Evolutionary conservation across 2,113 vertebrate genomes (phyloP), one percentile per base, ranked within the genome.

Genomic region (Leiothrix lutea): DNA sequence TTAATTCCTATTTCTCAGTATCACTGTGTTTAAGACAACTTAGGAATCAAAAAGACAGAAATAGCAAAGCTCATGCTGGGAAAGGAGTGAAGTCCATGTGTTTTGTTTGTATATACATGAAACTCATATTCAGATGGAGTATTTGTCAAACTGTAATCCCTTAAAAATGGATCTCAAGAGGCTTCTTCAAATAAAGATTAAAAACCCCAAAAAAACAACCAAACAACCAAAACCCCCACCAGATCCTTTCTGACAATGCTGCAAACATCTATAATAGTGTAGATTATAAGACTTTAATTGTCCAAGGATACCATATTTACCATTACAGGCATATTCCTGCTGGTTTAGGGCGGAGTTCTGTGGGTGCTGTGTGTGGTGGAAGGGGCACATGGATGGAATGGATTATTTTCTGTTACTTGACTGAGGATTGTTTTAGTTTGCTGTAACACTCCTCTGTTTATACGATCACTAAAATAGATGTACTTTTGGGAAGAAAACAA

Each of bases 211-310:
- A n/a, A n/a, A n/a, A n/a, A n/a, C n/a, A n/a, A n/a, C n/a, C 20
- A 40, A 81, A 13, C 6, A 78, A n/a, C 2, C 19, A 31, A 60
- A n/a, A 1, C 0, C 3, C 9, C 8, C 5, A 15, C 8, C 7
- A 33, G 4, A 14, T 54, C 14, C 45, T 64, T 87, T 60, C 50
- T 84, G 64, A 56, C 9, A 50, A 4, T 5, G 8, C 15, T 86
- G 29, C 33, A 61, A 51, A 33, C 14, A 25, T 45, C 14, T 51
- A 0, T 20, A 57, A 16, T 8, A 12, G 7, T 19, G 50, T 35
- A 29, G 19, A 42, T 42, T 26, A 8, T 36, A 57, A 60, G 25
- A 5, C 13, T 64, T 74, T 65, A 14, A 3, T 18, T 90, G 35
- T 38, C 20, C 47, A 33, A 44, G 25, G 66, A 48, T 65, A 12